Conservation (phyloP, 2,797 vertebrate genomes). For the Gymnopithys bicolor region DNA sequence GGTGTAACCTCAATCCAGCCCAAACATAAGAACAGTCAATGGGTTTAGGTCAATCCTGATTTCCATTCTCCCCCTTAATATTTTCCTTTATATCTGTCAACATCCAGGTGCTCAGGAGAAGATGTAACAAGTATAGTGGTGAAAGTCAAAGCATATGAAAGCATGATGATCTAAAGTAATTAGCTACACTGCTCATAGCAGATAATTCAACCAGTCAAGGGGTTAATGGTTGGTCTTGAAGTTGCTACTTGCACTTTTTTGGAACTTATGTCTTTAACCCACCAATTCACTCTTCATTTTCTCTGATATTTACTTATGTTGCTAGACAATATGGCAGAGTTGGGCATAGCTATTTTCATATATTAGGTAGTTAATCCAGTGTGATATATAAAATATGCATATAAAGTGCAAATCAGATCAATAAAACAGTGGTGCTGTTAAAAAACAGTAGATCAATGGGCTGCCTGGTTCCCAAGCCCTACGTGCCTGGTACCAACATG, state of each 20-base stretch:
- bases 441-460: neutral
- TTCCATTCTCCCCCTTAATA: neutral
- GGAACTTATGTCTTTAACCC: neutral
- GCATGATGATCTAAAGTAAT: neutral
- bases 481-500: accelerated
- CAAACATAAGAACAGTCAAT: neutral
- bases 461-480: neutral
- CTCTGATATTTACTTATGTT: neutral
- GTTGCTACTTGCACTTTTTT: neutral
- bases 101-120: neutral
- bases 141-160: neutral
- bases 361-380: neutral
- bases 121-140: neutral
- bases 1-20: neutral
- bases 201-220: neutral
- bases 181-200: neutral
- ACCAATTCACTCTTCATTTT: neutral
- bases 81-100: neutral
- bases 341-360: neutral
- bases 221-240: neutral
- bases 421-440: neutral
- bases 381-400: neutral
- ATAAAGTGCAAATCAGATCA: neutral
- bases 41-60: neutral
- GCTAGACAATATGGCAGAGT: neutral